Percentiles rank a stretch among this genome's conserved stretches.
Conservation (phyloP, 2,797 vertebrate genomes). For the Dallia pectoralis region DNA sequence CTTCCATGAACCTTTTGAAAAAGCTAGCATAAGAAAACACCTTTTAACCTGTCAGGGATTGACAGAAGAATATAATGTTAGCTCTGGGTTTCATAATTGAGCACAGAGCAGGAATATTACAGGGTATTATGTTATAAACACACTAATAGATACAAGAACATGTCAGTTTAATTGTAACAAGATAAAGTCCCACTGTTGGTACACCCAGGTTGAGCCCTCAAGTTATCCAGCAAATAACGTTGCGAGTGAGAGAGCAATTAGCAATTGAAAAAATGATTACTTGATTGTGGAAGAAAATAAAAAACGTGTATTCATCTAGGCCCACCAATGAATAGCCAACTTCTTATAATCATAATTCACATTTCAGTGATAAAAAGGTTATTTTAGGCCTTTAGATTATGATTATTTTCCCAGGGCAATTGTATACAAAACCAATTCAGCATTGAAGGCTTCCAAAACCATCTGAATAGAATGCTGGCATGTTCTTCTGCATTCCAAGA, state of each 20-base stretch:
- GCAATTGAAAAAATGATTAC: conserved; percentile 44
- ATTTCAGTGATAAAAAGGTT: conserved; percentile 25
- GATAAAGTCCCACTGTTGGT: conserved; percentile 51
- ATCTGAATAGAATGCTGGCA: conserved; percentile 1
- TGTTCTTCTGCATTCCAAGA: conserved; percentile 6
- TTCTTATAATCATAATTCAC: conserved; percentile 33
- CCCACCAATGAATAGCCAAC: conserved; percentile 39
- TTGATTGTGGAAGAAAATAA: conserved; percentile 43
- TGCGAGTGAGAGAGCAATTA: not conserved
- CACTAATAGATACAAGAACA: conserved; percentile 46
- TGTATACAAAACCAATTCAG: not conserved
- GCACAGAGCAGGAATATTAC: conserved; percentile 3
- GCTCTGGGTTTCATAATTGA: conserved; percentile 32
- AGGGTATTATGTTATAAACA: conserved; percentile 35
- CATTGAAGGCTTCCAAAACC: conserved; percentile 5
- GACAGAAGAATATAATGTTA: conserved; percentile 14
- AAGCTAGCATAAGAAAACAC: not conserved
- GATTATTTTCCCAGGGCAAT: conserved; percentile 31
- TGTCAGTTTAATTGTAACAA: conserved; percentile 49
- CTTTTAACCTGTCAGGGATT: not conserved
- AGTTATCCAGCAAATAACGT: conserved; percentile 35
- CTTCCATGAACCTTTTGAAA: not conserved
- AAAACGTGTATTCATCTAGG: conserved; percentile 35
- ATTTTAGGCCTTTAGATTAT: conserved; percentile 30
- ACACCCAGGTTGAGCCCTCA: conserved; percentile 44